Conservation (phyloP, 23 tunicate genomes). For the Aplidium turbinatum region DNA sequence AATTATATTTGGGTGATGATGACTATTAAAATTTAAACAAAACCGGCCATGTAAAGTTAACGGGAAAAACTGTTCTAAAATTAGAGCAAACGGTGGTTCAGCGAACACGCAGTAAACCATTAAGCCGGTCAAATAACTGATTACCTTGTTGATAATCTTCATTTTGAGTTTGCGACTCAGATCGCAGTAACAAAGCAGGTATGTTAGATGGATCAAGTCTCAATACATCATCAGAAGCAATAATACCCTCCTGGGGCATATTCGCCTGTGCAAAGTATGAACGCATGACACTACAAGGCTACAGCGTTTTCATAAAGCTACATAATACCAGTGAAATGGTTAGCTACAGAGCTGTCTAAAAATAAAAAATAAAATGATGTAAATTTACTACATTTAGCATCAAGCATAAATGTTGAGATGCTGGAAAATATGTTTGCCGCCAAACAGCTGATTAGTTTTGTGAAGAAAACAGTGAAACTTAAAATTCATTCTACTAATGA, state of each 20-base stretch:
- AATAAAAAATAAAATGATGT: background rate
- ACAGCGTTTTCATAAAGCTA: background rate
- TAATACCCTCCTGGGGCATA: conserved; percentile 47
- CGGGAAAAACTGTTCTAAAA: too few relatives aligned
- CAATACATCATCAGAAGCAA: conserved; percentile 45
- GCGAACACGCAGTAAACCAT: too few relatives aligned
- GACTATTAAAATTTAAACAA: background rate
- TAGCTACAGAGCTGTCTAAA: background rate
- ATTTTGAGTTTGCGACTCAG: conserved; percentile 65
- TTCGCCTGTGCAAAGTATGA: conserved; percentile 42
- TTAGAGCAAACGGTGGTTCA: too few relatives aligned
- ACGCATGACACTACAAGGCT: too few relatives aligned
- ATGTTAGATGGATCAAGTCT: conserved; percentile 45
- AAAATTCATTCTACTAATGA: too few relatives aligned
- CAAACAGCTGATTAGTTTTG: too few relatives aligned
- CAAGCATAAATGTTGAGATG: too few relatives aligned
- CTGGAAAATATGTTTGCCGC: too few relatives aligned
- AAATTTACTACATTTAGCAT: too few relatives aligned
- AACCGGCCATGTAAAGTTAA: too few relatives aligned
- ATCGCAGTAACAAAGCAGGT: conserved; percentile 62
- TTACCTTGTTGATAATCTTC: conserved; percentile 85
- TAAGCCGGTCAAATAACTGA: background rate
- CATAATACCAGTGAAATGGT: background rate
- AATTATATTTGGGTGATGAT: background rate
- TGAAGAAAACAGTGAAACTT: too few relatives aligned